Percentiles rank a stretch among this genome's conserved stretches.
These are phyloP conservation scores for Simalia tracyae DNA, from an alignment of 2,797 vertebrate genomes.

Conservation along the genomic window DNA sequence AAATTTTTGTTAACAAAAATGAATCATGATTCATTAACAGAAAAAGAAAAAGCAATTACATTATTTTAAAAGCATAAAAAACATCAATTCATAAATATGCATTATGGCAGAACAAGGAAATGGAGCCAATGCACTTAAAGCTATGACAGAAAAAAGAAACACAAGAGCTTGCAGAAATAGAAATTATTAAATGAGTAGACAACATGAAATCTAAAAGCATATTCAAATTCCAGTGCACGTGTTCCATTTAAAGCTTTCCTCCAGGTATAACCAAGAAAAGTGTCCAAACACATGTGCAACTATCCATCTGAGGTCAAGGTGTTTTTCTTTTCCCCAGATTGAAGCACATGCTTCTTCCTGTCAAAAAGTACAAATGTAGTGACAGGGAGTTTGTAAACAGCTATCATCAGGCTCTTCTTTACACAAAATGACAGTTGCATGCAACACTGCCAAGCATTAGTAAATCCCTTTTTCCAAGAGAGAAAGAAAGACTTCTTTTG, in stretches of 20 bases:
- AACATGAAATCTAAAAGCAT: neutral
- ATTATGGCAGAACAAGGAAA: neutral
- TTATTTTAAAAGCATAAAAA: neutral
- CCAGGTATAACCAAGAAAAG: neutral
- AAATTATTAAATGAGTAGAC: neutral
- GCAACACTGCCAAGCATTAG: neutral
- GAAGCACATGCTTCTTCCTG: neutral
- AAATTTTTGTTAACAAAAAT: neutral
- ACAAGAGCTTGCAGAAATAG: neutral
- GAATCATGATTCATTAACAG: neutral
- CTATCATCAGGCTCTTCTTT: neutral
- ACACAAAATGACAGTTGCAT: neutral
- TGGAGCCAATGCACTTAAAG: neutral
- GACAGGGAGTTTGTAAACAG: neutral
- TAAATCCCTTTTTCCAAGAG: neutral
- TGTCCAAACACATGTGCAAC: neutral
- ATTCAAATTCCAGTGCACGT: neutral
- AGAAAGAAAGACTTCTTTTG: neutral
- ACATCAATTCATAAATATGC: neutral
- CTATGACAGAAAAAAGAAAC: neutral
- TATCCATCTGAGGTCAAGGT: neutral
- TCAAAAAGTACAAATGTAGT: neutral
- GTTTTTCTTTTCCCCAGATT: neutral
- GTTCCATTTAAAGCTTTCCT: neutral
- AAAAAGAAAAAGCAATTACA: neutral